Evolutionary conservation across 1,140 invertebrate species (phyloP), one percentile per base, ranked within the genome.

Genomic region (Drosophila fuyamai): DNA sequence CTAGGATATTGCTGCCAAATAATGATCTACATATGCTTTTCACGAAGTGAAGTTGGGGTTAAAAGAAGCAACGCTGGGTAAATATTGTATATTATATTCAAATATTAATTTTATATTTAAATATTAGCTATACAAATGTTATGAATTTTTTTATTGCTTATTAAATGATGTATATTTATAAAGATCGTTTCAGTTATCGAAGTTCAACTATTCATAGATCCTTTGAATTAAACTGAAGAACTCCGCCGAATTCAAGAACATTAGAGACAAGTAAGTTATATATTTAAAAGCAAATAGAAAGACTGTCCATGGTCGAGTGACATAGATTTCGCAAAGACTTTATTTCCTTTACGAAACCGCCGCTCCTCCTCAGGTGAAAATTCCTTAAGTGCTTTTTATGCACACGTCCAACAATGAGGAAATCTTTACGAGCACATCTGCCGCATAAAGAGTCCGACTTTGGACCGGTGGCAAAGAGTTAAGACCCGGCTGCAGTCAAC

Each of bases 381-480:
- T 86, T 80, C 79, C 59, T 70, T 43, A 76, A 86, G 86, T 86
- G 83, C 83, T 86, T 86, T 77, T 88, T 86, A 86, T 86, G 83
- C 83, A 86, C 83, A 88, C 83, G 83, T 88, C 70, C 79, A 68
- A 82, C 83, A 86, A 88, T 88, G 83, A 86, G 83, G 83, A 86
- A 86, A 86, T 86, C 83, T 88, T 86, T 86, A 86, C 83, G 83
- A 86, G 83, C 83, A 88, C 83, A 86, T 86, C 83, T 86, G 83
- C 79, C 83, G 85, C 83, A 86, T 86, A 86, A 86, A 86, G 79
- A 79, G 82, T 82, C 79, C 82, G 60, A 74, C 53, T 44, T 27
- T 40, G 35, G 43, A 9, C 27, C 51, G 65, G 43, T 53, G 50
- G 67, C 59, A 66, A 47, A 78, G 58, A 61, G 57, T 62, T 72